phyloP scores from a whole-genome alignment of 2,888 invertebrate genomes.

The Cryptocephalus primarius region DNA sequence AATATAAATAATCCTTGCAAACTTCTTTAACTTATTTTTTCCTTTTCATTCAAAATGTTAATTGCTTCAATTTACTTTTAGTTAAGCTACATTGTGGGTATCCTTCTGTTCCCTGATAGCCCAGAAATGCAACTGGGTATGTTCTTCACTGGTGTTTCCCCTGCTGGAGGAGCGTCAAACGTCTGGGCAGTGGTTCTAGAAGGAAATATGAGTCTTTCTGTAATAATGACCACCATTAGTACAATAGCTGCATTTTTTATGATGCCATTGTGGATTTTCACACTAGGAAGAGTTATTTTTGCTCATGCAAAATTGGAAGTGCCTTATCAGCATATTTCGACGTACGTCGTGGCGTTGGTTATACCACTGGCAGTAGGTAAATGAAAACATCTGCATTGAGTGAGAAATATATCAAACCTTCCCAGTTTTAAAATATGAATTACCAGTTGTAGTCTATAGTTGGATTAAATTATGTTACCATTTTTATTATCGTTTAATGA shows the following conservation, averaged over 20 bases:
- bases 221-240: conserved; percentile 83
- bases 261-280: conserved; percentile 88
- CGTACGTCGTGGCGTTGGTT: conserved; percentile 63
- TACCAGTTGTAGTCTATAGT: too few species aligned
- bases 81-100: conserved; percentile 64
- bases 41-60: neutral
- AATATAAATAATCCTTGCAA: too few species aligned
- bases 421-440: too few species aligned
- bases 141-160: conserved; percentile 83
- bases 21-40: too few species aligned
- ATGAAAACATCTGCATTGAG: too few species aligned
- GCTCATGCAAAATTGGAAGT: conserved; percentile 57
- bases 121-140: conserved; percentile 70
- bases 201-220: conserved; percentile 85
- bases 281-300: conserved; percentile 50
- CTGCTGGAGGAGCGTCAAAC: conserved; percentile 93
- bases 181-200: conserved; percentile 88
- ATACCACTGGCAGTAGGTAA: conserved; percentile 62
- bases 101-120: conserved; percentile 55
- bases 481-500: too few species aligned
- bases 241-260: conserved; percentile 81
- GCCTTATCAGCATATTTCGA: conserved; percentile 67
- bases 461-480: too few species aligned
- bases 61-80: conserved; percentile 29
- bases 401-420: too few species aligned